A percentile compares a stretch with the other conserved stretches of the same genome.
Conservation (phyloP, 2,113 vertebrate species). For the Corynorhinus townsendii region DNA sequence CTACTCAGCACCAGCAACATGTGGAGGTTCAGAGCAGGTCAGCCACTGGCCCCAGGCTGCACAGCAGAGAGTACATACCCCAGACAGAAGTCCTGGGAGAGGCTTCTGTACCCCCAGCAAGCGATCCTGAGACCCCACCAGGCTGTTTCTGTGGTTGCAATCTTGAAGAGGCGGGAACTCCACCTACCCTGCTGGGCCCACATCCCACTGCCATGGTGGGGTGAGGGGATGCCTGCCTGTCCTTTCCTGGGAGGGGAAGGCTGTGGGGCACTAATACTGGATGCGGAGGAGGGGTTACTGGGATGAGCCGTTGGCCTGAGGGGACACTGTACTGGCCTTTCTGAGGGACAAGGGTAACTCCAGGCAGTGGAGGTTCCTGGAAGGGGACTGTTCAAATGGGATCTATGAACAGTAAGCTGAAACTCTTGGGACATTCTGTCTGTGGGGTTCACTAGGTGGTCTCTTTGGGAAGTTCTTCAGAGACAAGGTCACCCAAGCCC, state of each 20-base stretch:
- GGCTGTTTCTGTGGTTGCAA: background rate
- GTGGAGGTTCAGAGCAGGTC: background rate
- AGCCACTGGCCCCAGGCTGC: background rate
- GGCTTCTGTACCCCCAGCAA: background rate
- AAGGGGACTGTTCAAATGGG: background rate
- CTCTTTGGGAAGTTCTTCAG: background rate
- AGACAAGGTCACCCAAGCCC: background rate
- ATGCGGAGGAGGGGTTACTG: background rate
- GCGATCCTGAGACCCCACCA: background rate
- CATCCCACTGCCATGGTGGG: background rate
- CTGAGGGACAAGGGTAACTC: background rate
- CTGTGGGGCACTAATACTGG: background rate
- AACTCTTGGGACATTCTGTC: background rate
- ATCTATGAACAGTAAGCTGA: background rate
- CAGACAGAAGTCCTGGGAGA: background rate
- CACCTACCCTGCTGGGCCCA: background rate
- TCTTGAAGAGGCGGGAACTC: background rate
- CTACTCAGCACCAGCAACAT: background rate
- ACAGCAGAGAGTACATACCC: background rate
- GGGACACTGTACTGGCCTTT: background rate
- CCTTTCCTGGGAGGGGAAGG: background rate
- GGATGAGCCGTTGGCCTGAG: fast-evolving
- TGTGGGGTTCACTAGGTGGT: background rate
- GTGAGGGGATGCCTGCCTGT: background rate
- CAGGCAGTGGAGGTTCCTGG: background rate